A percentile compares a stretch with the other conserved stretches of the same genome.
These are phyloP conservation scores for Eucidaris tribuloides DNA, from an alignment of 35 echinoderm and acorn worm genomes.

Conservation along the genomic window DNA sequence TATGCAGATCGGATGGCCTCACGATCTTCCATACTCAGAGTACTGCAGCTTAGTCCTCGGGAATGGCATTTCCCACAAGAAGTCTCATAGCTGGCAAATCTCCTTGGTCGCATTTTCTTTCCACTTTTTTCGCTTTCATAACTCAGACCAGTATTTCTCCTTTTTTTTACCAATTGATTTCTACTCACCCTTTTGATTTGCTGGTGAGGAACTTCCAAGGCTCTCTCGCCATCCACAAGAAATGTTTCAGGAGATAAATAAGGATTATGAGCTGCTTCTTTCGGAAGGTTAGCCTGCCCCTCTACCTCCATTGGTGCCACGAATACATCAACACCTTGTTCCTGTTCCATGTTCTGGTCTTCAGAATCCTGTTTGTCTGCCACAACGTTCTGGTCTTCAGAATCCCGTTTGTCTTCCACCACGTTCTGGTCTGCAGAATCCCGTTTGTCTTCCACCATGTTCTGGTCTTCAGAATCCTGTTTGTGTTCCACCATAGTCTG, in stretches of 20 bases:
- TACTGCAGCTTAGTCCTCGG: neutral
- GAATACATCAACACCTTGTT: neutral
- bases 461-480: neutral
- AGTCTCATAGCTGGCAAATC: neutral
- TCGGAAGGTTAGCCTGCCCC: neutral
- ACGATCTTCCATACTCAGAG: neutral
- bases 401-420: neutral
- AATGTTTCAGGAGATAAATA: neutral
- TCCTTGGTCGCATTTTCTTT: neutral
- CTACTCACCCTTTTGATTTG: neutral
- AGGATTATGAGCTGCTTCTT: neutral
- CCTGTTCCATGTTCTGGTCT: neutral
- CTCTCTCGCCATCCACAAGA: neutral
- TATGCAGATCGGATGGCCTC: slow-evolving; percentile 1
- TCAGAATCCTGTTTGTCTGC: neutral
- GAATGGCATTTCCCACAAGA: neutral
- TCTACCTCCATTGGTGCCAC: neutral
- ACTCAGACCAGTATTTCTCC: neutral
- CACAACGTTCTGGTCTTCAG: neutral
- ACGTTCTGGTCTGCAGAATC: no score
- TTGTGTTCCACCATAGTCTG: neutral
- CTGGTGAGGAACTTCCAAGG: neutral
- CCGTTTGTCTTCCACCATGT: no score
- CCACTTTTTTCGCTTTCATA: slow-evolving; percentile 25
- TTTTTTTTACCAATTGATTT: slow-evolving; percentile 21